Base-by-base conservation (phyloP, 2,888 invertebrate genomes). In the Parelbella ahira region DNA sequence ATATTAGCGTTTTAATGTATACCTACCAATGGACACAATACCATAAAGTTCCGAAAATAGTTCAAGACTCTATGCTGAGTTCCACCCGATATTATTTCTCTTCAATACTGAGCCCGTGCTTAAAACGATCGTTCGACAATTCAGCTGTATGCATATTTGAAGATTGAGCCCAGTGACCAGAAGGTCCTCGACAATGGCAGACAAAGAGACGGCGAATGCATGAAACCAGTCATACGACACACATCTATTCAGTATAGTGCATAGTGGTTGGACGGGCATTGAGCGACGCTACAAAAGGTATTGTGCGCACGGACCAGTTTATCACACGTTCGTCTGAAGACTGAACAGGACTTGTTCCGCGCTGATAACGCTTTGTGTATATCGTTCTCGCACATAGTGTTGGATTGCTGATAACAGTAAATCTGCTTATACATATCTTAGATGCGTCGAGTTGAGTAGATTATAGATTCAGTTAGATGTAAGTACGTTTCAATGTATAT, bases 201-300 rank as follows among this genome's bases (percentile, higher is more conserved):
- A 72, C 68, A 71, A 73, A 71, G 63, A 58, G 55, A 44, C 51
- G 51, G 56, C 69, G 66, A 69, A 71, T 74, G 76, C 74, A 78
- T 64, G 68, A 73, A 74, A 76, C 70, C 67, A 63, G 77, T 68
- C 63, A 58, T 61, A 60, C 60, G 60, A 38, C 57, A 64, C 60
- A 63, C 60, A 58, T 54, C 60, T 58, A 52, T 54, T 60, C 58
- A 51, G 24, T 54, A 50, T 45, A 45, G 46, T 41, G 49, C 28
- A 27, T 20, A 33, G 56, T 55, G 61, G 65, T 36, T 25, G 68
- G 68, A 70, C 66, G 63, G 44, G 63, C 61, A 70, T 73, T 77
- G 68, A 77, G 65, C 61, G 68, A 61, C 71, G 64, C 71, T 64
- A 82, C 81, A 82, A 83, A 78, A 79, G 81, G 70, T 64, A 82